These are phyloP conservation scores for Zosterops pallidus DNA, from an alignment of 2,113 vertebrate species.

Conservation along the genomic window DNA sequence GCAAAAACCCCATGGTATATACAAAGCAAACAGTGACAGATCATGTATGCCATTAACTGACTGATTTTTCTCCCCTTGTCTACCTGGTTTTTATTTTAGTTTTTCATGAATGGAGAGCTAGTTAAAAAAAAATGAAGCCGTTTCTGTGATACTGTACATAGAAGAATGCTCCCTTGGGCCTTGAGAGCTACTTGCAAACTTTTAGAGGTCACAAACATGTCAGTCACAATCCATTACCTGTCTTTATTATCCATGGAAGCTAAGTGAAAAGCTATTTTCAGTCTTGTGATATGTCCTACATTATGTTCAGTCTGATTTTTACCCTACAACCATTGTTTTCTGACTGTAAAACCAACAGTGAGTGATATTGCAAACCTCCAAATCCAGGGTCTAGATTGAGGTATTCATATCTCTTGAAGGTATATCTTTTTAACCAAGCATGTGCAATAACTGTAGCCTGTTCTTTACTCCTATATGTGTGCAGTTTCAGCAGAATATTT, in stretches of 20 bases:
- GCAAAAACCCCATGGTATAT: neutral
- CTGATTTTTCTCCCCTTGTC: neutral
- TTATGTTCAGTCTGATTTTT: slow-evolving; percentile 20
- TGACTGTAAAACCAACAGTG: slow-evolving; percentile 8
- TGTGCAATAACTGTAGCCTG: neutral
- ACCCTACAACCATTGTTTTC: neutral
- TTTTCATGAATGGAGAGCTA: slow-evolving; percentile 31
- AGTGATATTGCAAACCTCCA: neutral
- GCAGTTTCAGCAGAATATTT: neutral
- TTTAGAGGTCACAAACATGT: slow-evolving; percentile 30
- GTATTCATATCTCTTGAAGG: neutral
- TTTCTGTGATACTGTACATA: neutral
- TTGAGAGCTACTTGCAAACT: slow-evolving; percentile 49
- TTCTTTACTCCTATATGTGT: neutral
- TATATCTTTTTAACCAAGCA: neutral
- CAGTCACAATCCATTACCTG: slow-evolving; percentile 45
- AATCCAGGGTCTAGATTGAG: neutral
- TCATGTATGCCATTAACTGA: neutral
- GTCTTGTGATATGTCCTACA: slow-evolving; percentile 17
- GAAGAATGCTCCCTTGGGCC: slow-evolving; percentile 1
- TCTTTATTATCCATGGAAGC: slow-evolving; percentile 56
- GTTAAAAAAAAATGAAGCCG: neutral
- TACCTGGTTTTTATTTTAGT: neutral
- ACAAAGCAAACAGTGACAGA: neutral
- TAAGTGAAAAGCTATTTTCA: slow-evolving; percentile 43